Conservation (phyloP, 2,113 vertebrate genomes). For the Orycteropus afer region DNA sequence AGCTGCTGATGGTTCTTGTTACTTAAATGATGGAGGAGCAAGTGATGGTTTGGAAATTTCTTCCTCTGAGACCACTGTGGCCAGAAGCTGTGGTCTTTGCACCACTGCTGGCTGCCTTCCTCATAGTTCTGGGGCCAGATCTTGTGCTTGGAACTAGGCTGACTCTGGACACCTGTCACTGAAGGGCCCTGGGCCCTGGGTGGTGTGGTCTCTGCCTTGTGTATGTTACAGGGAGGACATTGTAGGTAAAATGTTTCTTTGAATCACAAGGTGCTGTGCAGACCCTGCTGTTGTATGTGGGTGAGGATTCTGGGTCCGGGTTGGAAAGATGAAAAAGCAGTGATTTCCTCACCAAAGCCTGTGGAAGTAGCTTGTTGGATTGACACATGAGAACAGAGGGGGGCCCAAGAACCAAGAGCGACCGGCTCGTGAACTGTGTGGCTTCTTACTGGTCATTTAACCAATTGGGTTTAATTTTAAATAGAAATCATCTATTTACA, state of each 20-base stretch:
- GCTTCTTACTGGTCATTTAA: slow-evolving; percentile 12
- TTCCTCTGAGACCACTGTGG: background rate
- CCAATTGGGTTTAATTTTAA: background rate
- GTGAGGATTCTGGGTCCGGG: background rate
- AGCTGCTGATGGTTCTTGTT: background rate
- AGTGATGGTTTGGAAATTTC: background rate
- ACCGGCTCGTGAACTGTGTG: background rate
- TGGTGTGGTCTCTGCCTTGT: background rate
- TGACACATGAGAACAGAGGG: background rate
- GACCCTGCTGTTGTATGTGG: background rate
- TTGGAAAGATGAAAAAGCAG: background rate
- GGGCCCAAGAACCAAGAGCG: background rate
- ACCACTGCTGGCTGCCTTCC: background rate
- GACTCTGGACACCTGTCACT: background rate
- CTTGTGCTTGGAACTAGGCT: background rate
- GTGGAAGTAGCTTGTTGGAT: background rate
- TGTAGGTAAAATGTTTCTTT: background rate
- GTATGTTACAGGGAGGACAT: background rate
- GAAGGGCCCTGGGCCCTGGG: background rate
- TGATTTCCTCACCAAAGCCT: background rate
- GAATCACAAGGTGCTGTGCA: background rate
- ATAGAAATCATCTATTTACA: background rate
- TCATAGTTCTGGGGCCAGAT: background rate
- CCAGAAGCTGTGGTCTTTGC: background rate
- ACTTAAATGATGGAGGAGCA: background rate